A percentile compares a stretch with the other conserved stretches of the same genome.
Evolutionary conservation across 2,888 invertebrate genomes (phyloP).

Genomic region (Idaea straminata): DNA sequence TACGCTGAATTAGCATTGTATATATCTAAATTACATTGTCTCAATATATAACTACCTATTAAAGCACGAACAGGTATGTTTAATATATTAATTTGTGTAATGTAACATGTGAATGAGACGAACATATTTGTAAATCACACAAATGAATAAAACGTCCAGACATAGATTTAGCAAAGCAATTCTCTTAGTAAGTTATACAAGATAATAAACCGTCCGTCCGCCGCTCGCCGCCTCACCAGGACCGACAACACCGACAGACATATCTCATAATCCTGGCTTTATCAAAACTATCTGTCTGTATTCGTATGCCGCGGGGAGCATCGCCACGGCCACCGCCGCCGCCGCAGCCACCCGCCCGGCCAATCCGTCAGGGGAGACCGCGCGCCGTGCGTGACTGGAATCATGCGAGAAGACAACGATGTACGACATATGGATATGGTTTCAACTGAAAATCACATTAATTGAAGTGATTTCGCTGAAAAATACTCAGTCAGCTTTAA

Average conservation of each 20-base stretch:
- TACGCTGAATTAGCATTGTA: too few species aligned
- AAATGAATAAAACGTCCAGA: neutral
- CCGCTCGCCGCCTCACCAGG: neutral
- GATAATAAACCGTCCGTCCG: neutral
- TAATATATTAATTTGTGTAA: too few species aligned
- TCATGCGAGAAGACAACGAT: constrained; percentile 15
- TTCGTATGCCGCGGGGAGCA: constrained; percentile 51
- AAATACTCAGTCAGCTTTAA: too few species aligned
- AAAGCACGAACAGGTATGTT: too few species aligned
- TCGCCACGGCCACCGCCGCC: too few species aligned
- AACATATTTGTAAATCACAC: neutral
- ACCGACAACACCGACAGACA: constrained; percentile 24
- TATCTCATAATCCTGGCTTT: constrained; percentile 65
- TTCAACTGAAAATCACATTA: too few species aligned
- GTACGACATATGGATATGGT: neutral
- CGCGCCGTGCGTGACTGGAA: constrained; percentile 48
- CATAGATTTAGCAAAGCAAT: neutral
- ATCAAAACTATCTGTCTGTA: constrained; percentile 54
- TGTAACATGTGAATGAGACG: neutral
- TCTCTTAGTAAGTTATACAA: neutral
- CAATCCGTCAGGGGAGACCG: constrained; percentile 59
- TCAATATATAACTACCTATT: too few species aligned
- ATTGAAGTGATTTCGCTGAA: too few species aligned
- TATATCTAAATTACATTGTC: too few species aligned
- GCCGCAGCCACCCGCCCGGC: constrained; percentile 20